phyloP scores from a whole-genome alignment of 2,888 invertebrate species.

The Troides aeacus region DNA sequence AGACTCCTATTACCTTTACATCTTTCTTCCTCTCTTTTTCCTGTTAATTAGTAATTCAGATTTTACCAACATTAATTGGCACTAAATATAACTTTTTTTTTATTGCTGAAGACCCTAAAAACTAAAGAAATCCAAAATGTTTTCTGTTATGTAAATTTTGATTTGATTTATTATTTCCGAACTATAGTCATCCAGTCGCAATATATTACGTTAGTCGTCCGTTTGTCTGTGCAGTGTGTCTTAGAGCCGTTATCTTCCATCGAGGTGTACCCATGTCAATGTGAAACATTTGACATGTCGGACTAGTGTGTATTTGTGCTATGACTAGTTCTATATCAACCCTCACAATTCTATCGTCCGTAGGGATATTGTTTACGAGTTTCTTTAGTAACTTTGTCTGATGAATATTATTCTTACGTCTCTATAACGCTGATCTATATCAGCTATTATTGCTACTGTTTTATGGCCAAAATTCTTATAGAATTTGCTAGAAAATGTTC shows the following conservation, averaged over 20 bases:
- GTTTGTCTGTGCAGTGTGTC: conserved; percentile 36
- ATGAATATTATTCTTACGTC: background rate
- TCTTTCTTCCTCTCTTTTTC: too few relatives aligned
- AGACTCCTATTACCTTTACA: too few relatives aligned
- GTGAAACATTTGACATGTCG: conserved; percentile 43
- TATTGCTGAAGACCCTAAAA: too few relatives aligned
- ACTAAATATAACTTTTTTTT: too few relatives aligned
- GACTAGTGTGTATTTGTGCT: conserved; percentile 40
- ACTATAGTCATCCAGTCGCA: conserved; percentile 30
- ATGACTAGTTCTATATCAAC: conserved; percentile 28
- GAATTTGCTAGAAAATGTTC: too few relatives aligned
- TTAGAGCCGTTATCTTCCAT: conserved; percentile 49
- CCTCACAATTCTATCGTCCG: conserved; percentile 22
- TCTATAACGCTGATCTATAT: too few relatives aligned
- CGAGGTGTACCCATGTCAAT: conserved; percentile 54
- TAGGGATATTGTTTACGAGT: conserved; percentile 12
- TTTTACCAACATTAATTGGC: too few relatives aligned
- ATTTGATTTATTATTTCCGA: background rate
- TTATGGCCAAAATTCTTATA: too few relatives aligned
- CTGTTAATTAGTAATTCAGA: too few relatives aligned
- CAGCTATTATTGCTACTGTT: background rate
- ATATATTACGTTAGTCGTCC: conserved; percentile 33
- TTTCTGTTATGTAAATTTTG: background rate
- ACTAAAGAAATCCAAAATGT: background rate
- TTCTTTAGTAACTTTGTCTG: background rate